These are phyloP conservation scores for Forbesichthys papilliferus DNA, from an alignment of 2,113 vertebrate species.

Conservation along the genomic window DNA sequence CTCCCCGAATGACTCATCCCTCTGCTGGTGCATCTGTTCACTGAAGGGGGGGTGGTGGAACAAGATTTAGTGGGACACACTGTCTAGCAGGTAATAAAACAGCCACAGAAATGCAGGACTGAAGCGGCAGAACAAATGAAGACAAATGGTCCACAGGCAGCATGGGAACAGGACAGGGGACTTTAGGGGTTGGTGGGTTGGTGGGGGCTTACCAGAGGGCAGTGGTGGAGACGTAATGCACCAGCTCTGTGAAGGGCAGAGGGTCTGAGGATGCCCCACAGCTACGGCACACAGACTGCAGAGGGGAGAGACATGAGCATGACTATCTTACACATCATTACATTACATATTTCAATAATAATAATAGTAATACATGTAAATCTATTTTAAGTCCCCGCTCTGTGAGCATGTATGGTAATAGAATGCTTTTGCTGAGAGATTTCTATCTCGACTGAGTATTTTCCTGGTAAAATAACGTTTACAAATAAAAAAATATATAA, in stretches of 20 bases:
- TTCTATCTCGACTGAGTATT: too few relatives aligned
- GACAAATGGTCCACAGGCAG: constrained; percentile 8
- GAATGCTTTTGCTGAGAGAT: too few relatives aligned
- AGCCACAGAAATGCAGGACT: neutral
- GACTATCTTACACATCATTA: neutral
- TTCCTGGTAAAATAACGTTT: neutral
- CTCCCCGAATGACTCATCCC: constrained; percentile 91
- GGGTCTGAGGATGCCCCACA: constrained; percentile 97
- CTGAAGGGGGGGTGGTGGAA: constrained; percentile 62
- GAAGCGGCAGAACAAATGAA: neutral
- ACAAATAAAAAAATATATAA: constrained; percentile 28
- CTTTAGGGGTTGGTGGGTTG: too few relatives aligned
- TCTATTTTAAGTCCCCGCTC: too few relatives aligned
- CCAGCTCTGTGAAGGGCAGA: constrained; percentile 93
- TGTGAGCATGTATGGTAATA: too few relatives aligned
- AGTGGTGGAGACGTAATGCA: constrained; percentile 96
- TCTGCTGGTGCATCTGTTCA: constrained; percentile 86
- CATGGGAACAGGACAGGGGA: neutral
- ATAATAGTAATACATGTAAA: too few relatives aligned
- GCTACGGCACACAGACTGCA: constrained; percentile 91
- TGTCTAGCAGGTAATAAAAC: constrained; percentile 6
- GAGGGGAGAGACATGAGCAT: constrained; percentile 14
- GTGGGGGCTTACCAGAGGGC: constrained; percentile 88
- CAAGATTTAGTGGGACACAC: neutral
- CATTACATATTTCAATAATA: too few relatives aligned